Evolutionary conservation across 1,140 invertebrate species (phyloP), one percentile per base, ranked within the genome.

Genomic region (Tribolium madens): DNA sequence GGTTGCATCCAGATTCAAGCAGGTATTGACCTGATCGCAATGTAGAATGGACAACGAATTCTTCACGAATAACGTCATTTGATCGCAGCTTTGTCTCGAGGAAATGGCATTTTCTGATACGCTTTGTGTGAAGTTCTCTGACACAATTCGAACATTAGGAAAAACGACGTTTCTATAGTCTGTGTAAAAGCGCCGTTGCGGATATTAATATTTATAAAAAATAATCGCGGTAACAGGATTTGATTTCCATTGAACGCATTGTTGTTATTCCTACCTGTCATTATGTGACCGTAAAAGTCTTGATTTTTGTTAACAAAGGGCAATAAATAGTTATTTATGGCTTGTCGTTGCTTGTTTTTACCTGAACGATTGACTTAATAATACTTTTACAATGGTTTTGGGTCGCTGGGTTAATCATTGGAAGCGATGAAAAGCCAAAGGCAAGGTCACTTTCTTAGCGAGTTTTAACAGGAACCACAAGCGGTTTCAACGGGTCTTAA

Each of bases 21-120:
- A 73, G 26, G 70, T 73, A 73, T 52, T 47, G 46, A 73, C 70
- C 70, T 73, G 70, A 31, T 73, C 70, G 70, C 50, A 73, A 52
- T 73, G 17, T 73, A 73, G 47, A 73, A 73, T 73, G 46, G 50
- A 52, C 15, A 31, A 50, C 70, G 70, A 52, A 73, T 73, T 73
- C 47, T 52, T 73, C 52, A 52, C 50, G 47, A 48, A 5, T 47
- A 71, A 64, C 57, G 57, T 64, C 57, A 64, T 12, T 36, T 71
- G 21, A 50, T 72, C 69, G 18, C 12, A 26, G 33, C 47, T 73
- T 52, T 48, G 14, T 50, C 50, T 72, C 46, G 5, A 47, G 1
- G 13, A 14, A 71, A 46, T 17, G 9, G 17, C 53, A 26, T 42
- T n/a, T 42, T 42, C 2, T 10, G n/a, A 31, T 60, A 21, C 18